phyloP scores from a whole-genome alignment of 2,113 vertebrate genomes.

The Mus spicilegus region DNA sequence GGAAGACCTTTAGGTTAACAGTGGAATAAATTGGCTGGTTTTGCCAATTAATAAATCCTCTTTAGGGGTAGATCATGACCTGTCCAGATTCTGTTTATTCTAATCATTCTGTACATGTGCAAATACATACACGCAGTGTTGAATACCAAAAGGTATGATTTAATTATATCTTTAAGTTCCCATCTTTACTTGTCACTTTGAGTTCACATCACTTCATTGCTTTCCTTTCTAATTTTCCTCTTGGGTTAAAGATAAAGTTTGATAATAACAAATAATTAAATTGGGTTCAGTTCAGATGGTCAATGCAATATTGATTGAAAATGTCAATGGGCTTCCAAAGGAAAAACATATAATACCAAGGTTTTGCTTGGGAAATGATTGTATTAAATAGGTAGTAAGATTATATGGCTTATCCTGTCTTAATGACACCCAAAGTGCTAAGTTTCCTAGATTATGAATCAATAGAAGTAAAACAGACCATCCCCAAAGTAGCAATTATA shows the following conservation, averaged over 20 bases:
- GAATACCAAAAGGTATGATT: neutral
- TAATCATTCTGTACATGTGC: neutral
- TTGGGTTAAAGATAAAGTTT: neutral
- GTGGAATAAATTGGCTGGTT: neutral
- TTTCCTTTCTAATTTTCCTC: constrained; percentile 46
- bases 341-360: neutral
- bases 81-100: neutral
- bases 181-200: constrained; percentile 25
- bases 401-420: neutral
- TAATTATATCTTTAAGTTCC: constrained; percentile 42
- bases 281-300: neutral
- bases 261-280: constrained; percentile 52
- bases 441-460: neutral
- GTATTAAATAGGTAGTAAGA: neutral
- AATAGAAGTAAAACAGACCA: neutral
- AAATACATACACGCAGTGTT: neutral
- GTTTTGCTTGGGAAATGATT: neutral
- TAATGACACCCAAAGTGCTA: neutral
- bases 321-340: neutral
- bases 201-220: constrained; percentile 6
- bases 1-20: neutral
- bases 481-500: neutral
- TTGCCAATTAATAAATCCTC: neutral
- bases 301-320: neutral
- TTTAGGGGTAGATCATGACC: neutral